Evolutionary conservation across 2,113 vertebrate genomes (phyloP).

Genomic region (Microcebus ravelobensis): DNA sequence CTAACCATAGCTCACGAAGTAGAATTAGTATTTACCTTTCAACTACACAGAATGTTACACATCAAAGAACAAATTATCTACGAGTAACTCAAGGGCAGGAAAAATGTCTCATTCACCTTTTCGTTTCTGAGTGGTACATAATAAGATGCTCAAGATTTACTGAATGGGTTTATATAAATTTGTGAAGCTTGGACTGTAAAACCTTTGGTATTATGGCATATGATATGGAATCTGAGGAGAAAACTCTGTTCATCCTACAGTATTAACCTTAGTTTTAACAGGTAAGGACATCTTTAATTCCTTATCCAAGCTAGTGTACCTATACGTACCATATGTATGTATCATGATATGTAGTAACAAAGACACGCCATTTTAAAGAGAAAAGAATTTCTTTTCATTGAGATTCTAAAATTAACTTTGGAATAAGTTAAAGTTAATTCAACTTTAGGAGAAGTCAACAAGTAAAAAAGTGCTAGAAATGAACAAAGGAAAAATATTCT

Average conservation of each 20-base stretch:
- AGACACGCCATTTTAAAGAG: background rate
- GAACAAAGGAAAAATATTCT: background rate
- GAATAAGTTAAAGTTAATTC: background rate
- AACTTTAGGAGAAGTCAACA: constrained; percentile 23
- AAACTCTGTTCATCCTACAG: background rate
- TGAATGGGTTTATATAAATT: background rate
- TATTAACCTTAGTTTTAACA: background rate
- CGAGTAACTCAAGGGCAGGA: background rate
- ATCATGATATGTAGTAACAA: background rate
- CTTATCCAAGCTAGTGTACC: background rate
- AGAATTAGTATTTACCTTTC: background rate
- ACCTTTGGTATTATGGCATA: background rate
- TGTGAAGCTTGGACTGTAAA: background rate
- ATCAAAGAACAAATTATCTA: constrained; percentile 10
- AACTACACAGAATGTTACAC: constrained; percentile 10
- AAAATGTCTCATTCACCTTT: background rate
- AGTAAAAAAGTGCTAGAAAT: constrained; percentile 31
- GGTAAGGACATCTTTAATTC: constrained; percentile 7
- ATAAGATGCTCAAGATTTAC: background rate
- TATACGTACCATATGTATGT: background rate
- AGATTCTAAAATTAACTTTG: constrained; percentile 51
- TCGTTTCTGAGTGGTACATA: background rate
- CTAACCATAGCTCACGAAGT: background rate
- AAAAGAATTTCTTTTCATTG: constrained; percentile 9
- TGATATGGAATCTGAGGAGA: background rate